Evolutionary conservation across 2,888 invertebrate species (phyloP).

Genomic region (Lepidochrysops patricia): DNA sequence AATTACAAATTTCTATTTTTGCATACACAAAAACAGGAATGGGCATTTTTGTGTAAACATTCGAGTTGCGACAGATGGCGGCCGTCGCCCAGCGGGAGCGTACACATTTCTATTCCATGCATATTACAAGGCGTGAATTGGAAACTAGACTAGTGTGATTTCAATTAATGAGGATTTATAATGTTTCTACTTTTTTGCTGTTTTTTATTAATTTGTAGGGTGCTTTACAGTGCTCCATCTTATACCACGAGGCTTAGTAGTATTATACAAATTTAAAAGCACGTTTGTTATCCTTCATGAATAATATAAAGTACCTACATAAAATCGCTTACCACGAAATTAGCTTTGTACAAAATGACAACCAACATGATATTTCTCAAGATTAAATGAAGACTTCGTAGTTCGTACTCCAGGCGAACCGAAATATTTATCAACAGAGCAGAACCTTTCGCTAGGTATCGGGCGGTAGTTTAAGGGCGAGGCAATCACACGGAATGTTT

Average conservation of each 20-base stretch:
- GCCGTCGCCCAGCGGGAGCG: background rate
- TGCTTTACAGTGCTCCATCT: too few relatives aligned
- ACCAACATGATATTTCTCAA: too few relatives aligned
- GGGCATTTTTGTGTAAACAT: background rate
- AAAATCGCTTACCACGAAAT: too few relatives aligned
- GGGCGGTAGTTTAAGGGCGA: constrained; percentile 35
- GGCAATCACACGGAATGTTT: constrained; percentile 68
- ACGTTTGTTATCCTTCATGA: too few relatives aligned
- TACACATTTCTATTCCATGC: background rate
- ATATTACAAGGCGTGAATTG: background rate
- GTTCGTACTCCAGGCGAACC: too few relatives aligned
- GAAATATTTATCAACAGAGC: background rate
- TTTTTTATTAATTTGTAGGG: too few relatives aligned
- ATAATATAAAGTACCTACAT: too few relatives aligned
- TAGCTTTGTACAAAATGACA: too few relatives aligned
- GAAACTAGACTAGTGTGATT: background rate
- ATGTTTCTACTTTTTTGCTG: too few relatives aligned
- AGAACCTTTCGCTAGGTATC: background rate
- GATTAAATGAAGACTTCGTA: too few relatives aligned
- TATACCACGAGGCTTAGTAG: too few relatives aligned
- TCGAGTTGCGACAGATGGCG: background rate
- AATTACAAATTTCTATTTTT: constrained; percentile 42
- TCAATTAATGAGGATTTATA: background rate
- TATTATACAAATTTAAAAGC: too few relatives aligned
- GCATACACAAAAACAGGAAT: constrained; percentile 30